Evolutionary conservation across 2,797 vertebrate genomes (phyloP).

Genomic region (Philypnodon macrostomus): DNA sequence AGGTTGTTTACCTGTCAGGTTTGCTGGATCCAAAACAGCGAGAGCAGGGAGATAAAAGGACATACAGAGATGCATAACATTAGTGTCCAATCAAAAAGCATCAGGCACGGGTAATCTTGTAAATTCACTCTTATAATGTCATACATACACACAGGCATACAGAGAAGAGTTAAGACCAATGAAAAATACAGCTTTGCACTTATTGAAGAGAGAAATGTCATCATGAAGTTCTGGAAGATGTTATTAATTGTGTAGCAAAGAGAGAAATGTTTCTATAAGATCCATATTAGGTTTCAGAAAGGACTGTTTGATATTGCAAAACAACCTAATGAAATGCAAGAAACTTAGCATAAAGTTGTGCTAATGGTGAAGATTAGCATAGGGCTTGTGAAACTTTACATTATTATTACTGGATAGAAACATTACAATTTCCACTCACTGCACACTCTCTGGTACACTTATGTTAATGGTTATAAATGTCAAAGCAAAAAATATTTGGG

Average conservation of each 20-base stretch:
- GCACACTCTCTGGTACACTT: too few relatives aligned
- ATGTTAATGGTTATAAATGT: too few relatives aligned
- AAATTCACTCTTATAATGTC: slow-evolving; percentile 3
- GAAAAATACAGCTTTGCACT: slow-evolving; percentile 7
- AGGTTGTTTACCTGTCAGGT: slow-evolving; percentile 93
- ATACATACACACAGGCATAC: slow-evolving; percentile 12
- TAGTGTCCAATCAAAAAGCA: slow-evolving; percentile 49
- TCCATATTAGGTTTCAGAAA: too few relatives aligned
- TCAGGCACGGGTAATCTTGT: slow-evolving; percentile 28
- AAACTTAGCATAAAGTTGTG: slow-evolving; percentile 13
- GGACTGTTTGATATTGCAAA: too few relatives aligned
- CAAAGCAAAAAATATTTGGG: too few relatives aligned
- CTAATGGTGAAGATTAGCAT: slow-evolving; percentile 21
- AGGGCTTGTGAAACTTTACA: slow-evolving; percentile 26
- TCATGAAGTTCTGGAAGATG: too few relatives aligned
- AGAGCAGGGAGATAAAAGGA: slow-evolving; percentile 76
- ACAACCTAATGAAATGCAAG: not conserved
- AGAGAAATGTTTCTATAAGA: too few relatives aligned
- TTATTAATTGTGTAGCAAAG: too few relatives aligned
- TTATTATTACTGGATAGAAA: slow-evolving; percentile 34
- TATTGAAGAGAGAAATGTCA: too few relatives aligned
- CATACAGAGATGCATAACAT: slow-evolving; percentile 65
- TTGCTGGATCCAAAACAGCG: slow-evolving; percentile 87
- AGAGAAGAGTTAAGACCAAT: slow-evolving; percentile 8
- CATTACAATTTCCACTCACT: too few relatives aligned